Percentiles rank a stretch among this genome's conserved stretches.
phyloP scores from a whole-genome alignment of 2,113 vertebrate species.

The Butorides virescens region DNA sequence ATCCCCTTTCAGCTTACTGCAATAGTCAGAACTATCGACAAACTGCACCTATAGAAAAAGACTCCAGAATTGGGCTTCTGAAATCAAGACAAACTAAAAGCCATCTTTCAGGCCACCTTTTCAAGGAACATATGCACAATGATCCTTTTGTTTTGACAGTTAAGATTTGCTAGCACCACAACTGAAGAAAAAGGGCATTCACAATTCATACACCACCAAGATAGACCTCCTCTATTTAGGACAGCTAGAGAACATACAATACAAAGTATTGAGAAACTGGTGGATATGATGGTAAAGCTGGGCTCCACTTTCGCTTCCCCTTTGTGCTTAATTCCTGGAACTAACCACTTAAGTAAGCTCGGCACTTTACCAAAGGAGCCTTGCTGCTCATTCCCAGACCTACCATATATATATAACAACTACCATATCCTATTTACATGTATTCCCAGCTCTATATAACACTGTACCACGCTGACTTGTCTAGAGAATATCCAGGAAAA shows the following conservation, averaged over 20 bases:
- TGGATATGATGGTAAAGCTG: not conserved
- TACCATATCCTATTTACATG: not conserved
- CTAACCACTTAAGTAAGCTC: not conserved
- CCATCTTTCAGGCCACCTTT: not conserved
- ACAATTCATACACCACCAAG: not conserved
- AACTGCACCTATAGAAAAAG: not conserved
- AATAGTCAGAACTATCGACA: not conserved
- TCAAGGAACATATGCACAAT: not conserved
- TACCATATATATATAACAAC: not conserved
- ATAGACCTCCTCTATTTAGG: not conserved
- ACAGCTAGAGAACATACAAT: not conserved
- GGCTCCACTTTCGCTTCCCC: not conserved
- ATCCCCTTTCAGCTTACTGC: not conserved
- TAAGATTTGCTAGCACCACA: not conserved
- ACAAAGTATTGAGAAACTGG: not conserved
- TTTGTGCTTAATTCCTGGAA: not conserved
- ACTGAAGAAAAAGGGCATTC: not conserved
- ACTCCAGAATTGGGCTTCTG: not conserved
- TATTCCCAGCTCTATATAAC: not conserved
- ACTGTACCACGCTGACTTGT: not conserved
- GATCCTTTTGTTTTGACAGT: not conserved
- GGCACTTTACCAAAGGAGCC: not conserved
- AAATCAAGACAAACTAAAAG: not conserved
- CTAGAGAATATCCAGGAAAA: not conserved
- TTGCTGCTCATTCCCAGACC: not conserved